Conservation (phyloP, 2,888 invertebrate genomes). For the Achlya flavicornis region DNA sequence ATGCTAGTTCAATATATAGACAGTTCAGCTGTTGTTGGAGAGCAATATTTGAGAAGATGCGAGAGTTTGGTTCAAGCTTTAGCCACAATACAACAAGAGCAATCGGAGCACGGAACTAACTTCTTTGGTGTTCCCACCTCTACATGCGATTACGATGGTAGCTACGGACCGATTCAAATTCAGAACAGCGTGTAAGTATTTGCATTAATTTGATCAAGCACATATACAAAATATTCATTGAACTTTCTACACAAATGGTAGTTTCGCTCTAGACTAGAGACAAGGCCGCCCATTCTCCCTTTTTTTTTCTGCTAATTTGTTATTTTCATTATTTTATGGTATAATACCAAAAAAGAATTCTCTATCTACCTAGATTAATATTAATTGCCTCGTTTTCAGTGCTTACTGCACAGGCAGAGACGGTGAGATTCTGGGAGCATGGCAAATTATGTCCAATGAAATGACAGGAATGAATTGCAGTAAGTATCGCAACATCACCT, state of each 20-base stretch:
- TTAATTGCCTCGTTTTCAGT: constrained; percentile 57
- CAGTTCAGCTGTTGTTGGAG: constrained; percentile 69
- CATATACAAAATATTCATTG: background rate
- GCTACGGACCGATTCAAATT: constrained; percentile 83
- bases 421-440: constrained; percentile 81
- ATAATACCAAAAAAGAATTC: no score
- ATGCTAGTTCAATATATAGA: constrained; percentile 56
- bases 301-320: no score
- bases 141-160: constrained; percentile 87
- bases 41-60: constrained; percentile 86
- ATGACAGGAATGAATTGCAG: constrained; percentile 82
- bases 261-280: no score
- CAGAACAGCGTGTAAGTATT: constrained; percentile 80
- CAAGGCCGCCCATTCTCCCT: no score
- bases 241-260: background rate
- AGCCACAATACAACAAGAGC: constrained; percentile 75
- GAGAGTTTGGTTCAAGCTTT: constrained; percentile 86
- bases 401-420: constrained; percentile 85
- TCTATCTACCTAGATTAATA: background rate
- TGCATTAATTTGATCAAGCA: constrained; percentile 5
- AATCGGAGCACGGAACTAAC: constrained; percentile 84
- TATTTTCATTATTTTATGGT: no score
- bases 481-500: constrained; percentile 69
- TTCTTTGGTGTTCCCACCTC: constrained; percentile 78
- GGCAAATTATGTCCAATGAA: constrained; percentile 67